Conservation (phyloP, 1,140 invertebrate genomes). For the Anoplolepis gracilipes region DNA sequence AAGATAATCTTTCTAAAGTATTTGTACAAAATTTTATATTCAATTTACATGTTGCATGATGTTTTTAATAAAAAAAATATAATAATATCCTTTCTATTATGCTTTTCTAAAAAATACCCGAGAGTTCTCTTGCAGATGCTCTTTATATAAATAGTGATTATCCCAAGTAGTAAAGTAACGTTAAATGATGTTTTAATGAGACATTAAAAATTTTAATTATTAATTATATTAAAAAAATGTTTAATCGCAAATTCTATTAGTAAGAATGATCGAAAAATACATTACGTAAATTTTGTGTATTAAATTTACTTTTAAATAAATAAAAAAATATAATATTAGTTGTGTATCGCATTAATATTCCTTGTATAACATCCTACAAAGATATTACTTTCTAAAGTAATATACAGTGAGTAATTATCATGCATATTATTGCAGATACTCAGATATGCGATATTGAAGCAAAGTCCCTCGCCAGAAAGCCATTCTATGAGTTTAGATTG, state of each 20-base stretch:
- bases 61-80: too few species aligned
- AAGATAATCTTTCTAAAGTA: neutral
- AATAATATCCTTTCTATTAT: neutral
- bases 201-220: neutral
- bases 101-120: neutral
- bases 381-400: neutral
- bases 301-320: neutral
- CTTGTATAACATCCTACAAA: neutral
- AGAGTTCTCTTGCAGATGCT: neutral
- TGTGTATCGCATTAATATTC: neutral
- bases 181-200: too few species aligned
- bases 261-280: neutral
- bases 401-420: neutral
- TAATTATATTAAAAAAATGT: conserved; percentile 11
- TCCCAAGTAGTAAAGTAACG: too few species aligned
- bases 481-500: conserved; percentile 33
- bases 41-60: neutral
- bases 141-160: neutral
- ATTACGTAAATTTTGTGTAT: neutral
- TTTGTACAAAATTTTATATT: neutral
- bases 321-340: neutral
- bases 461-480: neutral
- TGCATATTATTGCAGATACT: too few species aligned
- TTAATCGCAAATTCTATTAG: neutral
- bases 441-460: conserved; percentile 1